Evolutionary conservation across 2,113 vertebrate genomes (phyloP).

Genomic region (Hemiprocne comata): DNA sequence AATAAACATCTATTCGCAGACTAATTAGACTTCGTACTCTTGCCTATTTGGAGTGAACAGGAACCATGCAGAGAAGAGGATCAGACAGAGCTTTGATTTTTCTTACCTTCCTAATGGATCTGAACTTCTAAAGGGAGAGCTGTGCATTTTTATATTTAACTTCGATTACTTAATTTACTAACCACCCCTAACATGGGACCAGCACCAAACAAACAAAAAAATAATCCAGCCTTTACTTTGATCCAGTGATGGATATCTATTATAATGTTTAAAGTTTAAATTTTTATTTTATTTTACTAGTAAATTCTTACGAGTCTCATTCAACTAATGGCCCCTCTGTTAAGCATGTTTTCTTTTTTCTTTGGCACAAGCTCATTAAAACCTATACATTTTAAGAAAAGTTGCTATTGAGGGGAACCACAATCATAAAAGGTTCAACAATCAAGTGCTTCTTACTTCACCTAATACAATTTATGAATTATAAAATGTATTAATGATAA

Average conservation of each 20-base stretch:
- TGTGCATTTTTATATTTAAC: not conserved
- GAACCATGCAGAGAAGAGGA: not conserved
- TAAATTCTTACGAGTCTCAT: not conserved
- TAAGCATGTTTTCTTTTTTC: not conserved
- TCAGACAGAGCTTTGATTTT: not conserved
- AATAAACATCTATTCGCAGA: not conserved
- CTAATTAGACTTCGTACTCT: constrained; percentile 34
- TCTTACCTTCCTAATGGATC: not conserved
- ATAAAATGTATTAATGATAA: not conserved
- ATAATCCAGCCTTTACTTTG: not conserved
- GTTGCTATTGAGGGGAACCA: not conserved
- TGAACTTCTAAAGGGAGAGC: not conserved
- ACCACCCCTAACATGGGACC: not conserved
- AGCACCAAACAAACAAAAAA: not conserved
- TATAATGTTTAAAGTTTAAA: not conserved
- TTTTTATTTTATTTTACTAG: not conserved
- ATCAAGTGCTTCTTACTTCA: not conserved
- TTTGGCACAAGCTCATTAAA: not conserved
- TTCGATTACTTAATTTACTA: not conserved
- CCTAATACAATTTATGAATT: not conserved
- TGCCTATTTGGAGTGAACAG: not conserved
- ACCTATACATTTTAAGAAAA: not conserved
- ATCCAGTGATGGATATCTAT: not conserved
- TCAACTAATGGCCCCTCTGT: not conserved
- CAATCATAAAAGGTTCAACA: not conserved